Evolutionary conservation across 1,140 invertebrate genomes (phyloP).

Genomic region (Pseudomyrmex dendroicus): DNA sequence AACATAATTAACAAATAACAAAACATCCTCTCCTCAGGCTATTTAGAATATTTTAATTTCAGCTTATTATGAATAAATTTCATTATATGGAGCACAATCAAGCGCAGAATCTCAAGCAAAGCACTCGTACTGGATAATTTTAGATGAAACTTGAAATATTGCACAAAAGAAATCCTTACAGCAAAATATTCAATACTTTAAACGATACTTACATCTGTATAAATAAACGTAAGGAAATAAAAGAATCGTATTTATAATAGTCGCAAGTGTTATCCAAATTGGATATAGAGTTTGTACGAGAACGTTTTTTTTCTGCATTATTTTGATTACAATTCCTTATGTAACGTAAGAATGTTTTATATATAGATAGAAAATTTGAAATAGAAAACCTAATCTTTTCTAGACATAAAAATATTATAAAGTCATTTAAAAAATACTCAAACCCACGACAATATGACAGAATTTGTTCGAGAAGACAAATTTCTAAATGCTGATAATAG

Average conservation of each 20-base stretch:
- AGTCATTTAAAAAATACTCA: constrained; percentile 44
- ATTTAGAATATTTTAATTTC: constrained; percentile 24
- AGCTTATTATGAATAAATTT: constrained; percentile 34
- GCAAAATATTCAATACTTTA: too few species aligned
- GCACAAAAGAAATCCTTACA: constrained; percentile 3
- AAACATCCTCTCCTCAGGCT: constrained; percentile 24
- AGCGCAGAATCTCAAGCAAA: constrained; percentile 44
- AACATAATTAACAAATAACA: constrained; percentile 17
- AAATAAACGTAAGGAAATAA: neutral
- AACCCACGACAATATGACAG: constrained; percentile 34
- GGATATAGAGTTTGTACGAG: neutral
- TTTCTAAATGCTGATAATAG: constrained; percentile 7
- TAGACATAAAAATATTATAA: constrained; percentile 52
- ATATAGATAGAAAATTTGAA: constrained; percentile 33
- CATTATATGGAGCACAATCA: constrained; percentile 28
- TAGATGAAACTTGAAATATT: constrained; percentile 48
- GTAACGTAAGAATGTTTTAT: constrained; percentile 9
- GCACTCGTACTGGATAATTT: constrained; percentile 37
- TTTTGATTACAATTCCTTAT: constrained; percentile 47
- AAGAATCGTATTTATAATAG: neutral
- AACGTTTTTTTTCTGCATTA: constrained; percentile 6
- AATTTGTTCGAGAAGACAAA: constrained; percentile 46
- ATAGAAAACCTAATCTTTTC: constrained; percentile 41
- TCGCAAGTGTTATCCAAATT: constrained; percentile 32
- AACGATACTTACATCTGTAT: neutral